Evolutionary conservation across 2,888 invertebrate genomes (phyloP), one percentile per base, ranked within the genome.

Genomic region (Orchestes rusci): DNA sequence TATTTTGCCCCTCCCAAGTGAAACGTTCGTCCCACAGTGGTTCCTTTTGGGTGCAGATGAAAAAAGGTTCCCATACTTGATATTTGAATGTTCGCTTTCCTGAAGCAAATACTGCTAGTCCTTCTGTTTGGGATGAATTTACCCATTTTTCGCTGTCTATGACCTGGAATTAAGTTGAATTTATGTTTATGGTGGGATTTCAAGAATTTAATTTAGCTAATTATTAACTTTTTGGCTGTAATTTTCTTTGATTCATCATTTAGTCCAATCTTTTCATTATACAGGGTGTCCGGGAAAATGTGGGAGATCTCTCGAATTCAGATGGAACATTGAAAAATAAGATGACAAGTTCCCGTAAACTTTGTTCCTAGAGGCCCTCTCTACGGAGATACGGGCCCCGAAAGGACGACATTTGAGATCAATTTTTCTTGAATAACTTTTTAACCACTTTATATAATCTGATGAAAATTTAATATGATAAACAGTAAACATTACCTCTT

Each of bases 1-100:
- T 61, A 32, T 55, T 53, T 49, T 61, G 60, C 1, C 64, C 64
- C 52, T 64, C 64, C 64, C 64, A 64, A 30, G 55, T 59, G 16
- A 63, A 36, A 31, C 62, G 33, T 45, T 64, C 63, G 42, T 64
- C 63, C 56, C 61, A 64, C 7, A 58, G 34, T 3, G 64, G 64
- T 42, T 62, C 62, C 5, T 58, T 52, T 27, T 62, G 59, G 3
- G 63, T 64, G 13, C 60, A 60, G 12, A 64, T 47, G 39, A 58
- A 64, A 44, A 64, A 63, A 2, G 64, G 60, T 47, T 64, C 64
- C 63, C 63, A 64, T 13, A 57, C 34, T 4, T 31, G 38, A 36
- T 59, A 53, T 4, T 30, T 12, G 1, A 53, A 54, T 16, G 48
- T 31, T 28, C 64, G 47, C 48, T 62, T 64, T 3, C 53, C 55